phyloP scores from a whole-genome alignment of 1,140 invertebrate species.

The Drosophila pseudoananassae region DNA sequence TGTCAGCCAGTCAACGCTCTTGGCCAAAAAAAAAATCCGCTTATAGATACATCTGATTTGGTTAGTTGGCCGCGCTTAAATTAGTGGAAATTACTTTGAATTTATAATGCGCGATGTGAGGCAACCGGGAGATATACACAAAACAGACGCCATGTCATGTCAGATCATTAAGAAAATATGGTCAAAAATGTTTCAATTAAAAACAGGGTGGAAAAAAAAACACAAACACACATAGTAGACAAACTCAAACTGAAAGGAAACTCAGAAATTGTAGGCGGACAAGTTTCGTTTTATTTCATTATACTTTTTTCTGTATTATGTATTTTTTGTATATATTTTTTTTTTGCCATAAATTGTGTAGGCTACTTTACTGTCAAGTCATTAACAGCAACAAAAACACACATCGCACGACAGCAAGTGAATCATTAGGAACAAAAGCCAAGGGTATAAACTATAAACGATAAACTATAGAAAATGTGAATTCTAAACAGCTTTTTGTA shows the following conservation, averaged over 20 bases:
- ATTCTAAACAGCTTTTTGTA: constrained; percentile 31
- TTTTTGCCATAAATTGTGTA: constrained; percentile 78
- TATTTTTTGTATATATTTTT: constrained; percentile 19
- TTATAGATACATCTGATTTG: constrained; percentile 33
- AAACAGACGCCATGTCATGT: constrained; percentile 78
- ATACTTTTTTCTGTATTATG: constrained; percentile 9
- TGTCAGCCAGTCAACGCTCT: constrained; percentile 28
- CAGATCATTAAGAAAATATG: constrained; percentile 82
- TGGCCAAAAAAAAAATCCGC: constrained; percentile 1
- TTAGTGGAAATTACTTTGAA: constrained; percentile 70
- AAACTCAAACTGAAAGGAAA: constrained; percentile 68
- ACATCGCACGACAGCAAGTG: constrained; percentile 45
- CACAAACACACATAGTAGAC: constrained; percentile 51
- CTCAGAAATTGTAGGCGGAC: constrained; percentile 77
- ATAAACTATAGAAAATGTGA: constrained; percentile 41
- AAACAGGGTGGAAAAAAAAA: constrained; percentile 19
- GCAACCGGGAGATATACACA: constrained; percentile 32
- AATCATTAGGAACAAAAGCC: constrained; percentile 75
- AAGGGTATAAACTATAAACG: constrained; percentile 46
- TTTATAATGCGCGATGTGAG: constrained; percentile 49
- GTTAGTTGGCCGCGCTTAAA: constrained; percentile 69
- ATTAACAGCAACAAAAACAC: constrained; percentile 66
- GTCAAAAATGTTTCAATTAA: constrained; percentile 82
- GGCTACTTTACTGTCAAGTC: constrained; percentile 81
- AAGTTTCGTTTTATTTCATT: constrained; percentile 54